These are phyloP conservation scores for Neocloeon triangulifer DNA, from an alignment of 1,140 invertebrate species.

Conservation along the genomic window DNA sequence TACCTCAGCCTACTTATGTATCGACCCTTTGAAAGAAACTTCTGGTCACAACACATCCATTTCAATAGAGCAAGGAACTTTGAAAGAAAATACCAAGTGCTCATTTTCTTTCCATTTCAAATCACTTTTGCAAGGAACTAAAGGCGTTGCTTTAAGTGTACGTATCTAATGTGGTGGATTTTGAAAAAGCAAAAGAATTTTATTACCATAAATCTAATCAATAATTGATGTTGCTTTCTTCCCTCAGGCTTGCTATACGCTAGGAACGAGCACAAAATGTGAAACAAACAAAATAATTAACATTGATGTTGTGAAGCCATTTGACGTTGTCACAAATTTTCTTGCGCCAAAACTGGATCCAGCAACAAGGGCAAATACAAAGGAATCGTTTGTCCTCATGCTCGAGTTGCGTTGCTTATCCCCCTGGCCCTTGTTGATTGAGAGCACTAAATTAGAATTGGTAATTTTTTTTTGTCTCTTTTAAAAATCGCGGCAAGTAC, in stretches of 20 bases:
- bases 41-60: conserved; percentile 21
- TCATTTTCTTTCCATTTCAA: conserved; percentile 26
- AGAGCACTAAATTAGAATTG: conserved; percentile 35
- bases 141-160: conserved; percentile 28
- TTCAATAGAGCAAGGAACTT: conserved; percentile 17
- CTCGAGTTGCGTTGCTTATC: conserved; percentile 39
- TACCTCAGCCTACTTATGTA: conserved; percentile 24
- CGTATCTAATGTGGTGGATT: too few species aligned
- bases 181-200: too few species aligned
- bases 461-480: conserved; percentile 16
- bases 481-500: neutral
- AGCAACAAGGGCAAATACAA: conserved; percentile 35
- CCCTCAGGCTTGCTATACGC: conserved; percentile 1
- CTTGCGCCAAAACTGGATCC: conserved; percentile 36
- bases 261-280: conserved; percentile 13
- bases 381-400: conserved; percentile 43
- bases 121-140: conserved; percentile 30
- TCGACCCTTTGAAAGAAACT: conserved; percentile 20
- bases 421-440: conserved; percentile 40
- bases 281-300: conserved; percentile 33
- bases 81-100: conserved; percentile 14
- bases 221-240: conserved; percentile 1
- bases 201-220: too few species aligned
- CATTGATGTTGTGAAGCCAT: conserved; percentile 39
- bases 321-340: conserved; percentile 42